Conservation (phyloP, 2,113 vertebrate genomes). For the Spheniscus mendiculus region DNA sequence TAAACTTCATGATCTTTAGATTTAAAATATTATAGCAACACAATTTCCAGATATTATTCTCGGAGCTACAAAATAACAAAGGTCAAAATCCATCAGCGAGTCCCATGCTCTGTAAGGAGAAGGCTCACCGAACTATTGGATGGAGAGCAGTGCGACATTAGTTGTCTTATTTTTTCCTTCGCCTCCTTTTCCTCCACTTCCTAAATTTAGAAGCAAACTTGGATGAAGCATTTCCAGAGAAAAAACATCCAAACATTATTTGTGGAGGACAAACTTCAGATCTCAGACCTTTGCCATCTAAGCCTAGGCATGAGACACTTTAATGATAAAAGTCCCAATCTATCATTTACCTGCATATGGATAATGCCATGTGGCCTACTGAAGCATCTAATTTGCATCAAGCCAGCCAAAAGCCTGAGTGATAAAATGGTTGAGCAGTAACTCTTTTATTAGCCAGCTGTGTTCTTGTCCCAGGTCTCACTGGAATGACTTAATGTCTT, state of each 20-base stretch:
- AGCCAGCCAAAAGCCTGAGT: neutral
- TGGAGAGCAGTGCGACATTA: accelerated
- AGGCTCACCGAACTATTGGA: accelerated
- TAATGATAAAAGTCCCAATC: neutral
- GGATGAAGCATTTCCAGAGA: neutral
- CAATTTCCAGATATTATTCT: neutral
- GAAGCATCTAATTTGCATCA: neutral
- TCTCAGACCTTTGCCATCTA: neutral
- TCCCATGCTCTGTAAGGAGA: accelerated
- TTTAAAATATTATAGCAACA: neutral
- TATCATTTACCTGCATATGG: neutral
- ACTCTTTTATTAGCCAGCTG: neutral
- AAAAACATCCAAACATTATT: neutral
- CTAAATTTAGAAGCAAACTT: neutral
- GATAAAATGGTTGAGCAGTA: neutral
- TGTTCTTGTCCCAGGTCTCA: neutral
- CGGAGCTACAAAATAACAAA: neutral
- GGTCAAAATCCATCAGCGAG: neutral
- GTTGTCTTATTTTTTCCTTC: neutral
- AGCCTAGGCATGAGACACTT: neutral
- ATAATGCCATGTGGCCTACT: neutral
- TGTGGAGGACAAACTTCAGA: neutral
- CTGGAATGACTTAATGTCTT: neutral
- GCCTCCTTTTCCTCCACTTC: neutral
- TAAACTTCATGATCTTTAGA: neutral